A percentile compares a stretch with the other conserved stretches of the same genome.
Conservation (phyloP, 2,888 invertebrate species). For the Polymixis flavicincta region DNA sequence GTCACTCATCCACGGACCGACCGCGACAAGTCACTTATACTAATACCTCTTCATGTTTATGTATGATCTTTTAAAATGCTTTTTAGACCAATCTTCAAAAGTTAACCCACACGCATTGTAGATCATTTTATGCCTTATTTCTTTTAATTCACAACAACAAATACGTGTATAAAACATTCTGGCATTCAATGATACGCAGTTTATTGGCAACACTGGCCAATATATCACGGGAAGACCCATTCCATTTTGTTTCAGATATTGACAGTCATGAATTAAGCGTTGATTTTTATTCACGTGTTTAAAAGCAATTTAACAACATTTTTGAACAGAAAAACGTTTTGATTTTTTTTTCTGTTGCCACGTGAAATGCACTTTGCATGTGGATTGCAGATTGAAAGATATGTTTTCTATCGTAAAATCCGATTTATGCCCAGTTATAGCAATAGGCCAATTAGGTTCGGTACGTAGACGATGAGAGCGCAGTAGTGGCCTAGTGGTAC, state of each 20-base stretch:
- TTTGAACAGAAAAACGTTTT: constrained; percentile 28
- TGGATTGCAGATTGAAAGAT: not conserved
- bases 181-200: constrained; percentile 65
- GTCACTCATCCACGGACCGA: no score
- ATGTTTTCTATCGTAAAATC: no score
- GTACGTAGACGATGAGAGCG: no score
- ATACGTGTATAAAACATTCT: constrained; percentile 55
- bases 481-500: no score
- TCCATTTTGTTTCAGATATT: constrained; percentile 69
- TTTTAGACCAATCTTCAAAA: not conserved
- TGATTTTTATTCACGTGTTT: constrained; percentile 60
- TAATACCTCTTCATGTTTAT: no score
- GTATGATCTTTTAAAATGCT: no score
- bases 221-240: constrained; percentile 65
- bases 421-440: no score
- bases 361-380: constrained; percentile 9
- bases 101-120: not conserved
- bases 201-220: constrained; percentile 59
- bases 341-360: constrained; percentile 5
- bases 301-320: constrained; percentile 47
- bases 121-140: constrained; percentile 39
- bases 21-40: no score
- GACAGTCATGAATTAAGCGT: constrained; percentile 67
- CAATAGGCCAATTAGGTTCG: not conserved
- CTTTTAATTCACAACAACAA: constrained; percentile 46